Base-by-base conservation (phyloP, 2,888 invertebrate species). In the Protophormia terraenovae region DNA sequence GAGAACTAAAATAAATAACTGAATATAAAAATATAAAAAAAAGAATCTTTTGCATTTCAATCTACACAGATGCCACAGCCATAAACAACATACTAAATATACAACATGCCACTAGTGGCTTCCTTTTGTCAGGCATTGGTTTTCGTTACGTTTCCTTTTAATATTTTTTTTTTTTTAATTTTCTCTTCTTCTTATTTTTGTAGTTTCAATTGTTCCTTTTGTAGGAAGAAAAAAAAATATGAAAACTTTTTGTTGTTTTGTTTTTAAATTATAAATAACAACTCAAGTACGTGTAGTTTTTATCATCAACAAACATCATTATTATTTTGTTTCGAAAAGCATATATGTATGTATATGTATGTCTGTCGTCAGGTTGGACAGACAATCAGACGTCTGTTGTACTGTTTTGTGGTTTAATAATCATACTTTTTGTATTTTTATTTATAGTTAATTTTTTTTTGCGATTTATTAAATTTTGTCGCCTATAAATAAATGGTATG, bases 241-340 rank as follows among this genome's bases (percentile, higher is more conserved):
- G 32, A 38, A 55, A 41, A 53, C 32, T 22, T 35, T 22, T 22
- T 4, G 2, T 10, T 24, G 12, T 29, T 47, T 22, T 24, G 35
- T 75, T 29, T 67, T 50, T 38, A 35, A 62, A 4, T 38, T 50
- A 41, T 66, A 67, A 50, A 73, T 19, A 71, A 38, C 27, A 76
- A 50, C 19, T 77, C 66, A 72, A 82, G 64, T 76, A 58, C 64
- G 45, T 82, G 64, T 71, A 71, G 60, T 69, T 69, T 81, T 67
- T 62, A 67, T 38, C 16, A 66, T 53, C 66, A 62, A 64, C 32
- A 12, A 62, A 64, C 32, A 12, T 76, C 50, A 66, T 66, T 75
- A 53, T 53, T 38, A 50, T 47, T 55, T 66, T 32, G 29, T 14
- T 53, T 38, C 10, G 29, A 47, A 47, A 19, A 32, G 32, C 8